Base-by-base conservation (phyloP, 1,140 invertebrate species). In the Drosophila bipectinata region DNA sequence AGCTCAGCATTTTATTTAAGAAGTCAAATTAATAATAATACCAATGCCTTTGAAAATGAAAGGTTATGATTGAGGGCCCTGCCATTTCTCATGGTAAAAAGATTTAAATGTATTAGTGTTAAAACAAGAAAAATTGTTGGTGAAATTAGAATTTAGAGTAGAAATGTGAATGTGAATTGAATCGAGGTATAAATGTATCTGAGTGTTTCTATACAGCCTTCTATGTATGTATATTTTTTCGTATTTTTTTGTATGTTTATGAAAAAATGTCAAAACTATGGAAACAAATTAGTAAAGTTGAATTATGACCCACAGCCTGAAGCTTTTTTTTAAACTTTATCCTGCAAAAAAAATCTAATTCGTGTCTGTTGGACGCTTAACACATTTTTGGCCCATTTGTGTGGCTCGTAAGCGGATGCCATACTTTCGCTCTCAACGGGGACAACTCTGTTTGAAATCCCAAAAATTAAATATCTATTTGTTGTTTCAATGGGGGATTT, bases 391-490 rank as follows among this genome's bases (percentile, higher is more conserved):
- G 68, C 56, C 15, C 62, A 78, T 60, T 66, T 74, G 56, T 60
- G 68, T 54, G 53, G 61, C 34, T 21, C 28, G 4, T 58, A 32
- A 66, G 48, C 34, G 14, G 37, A 45, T 56, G 34, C 39, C 59
- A 48, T 52, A 45, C 30, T 30, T 6, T 34, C 30, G 47, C 59
- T 60, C 48, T 53, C 59, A 26, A 14, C 24, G 51, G 62, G 63
- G 69, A 45, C 37, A 74, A 55, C 57, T 80, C 47, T 58, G 47
- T 52, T 62, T 79, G 64, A 72, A 81, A 85, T 64, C 55, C 49
- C 74, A 80, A 77, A 85, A 88, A 82, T 85, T 85, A 88, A 87
- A 88, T 85, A 82, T 87, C 82, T 79, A 85, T 87, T 85, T 85
- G 83, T 68, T 49, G 55, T 39, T 60, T 14, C 54, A 45, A 54